Conservation (phyloP, 2,888 invertebrate species). For the Abscondita cerata region DNA sequence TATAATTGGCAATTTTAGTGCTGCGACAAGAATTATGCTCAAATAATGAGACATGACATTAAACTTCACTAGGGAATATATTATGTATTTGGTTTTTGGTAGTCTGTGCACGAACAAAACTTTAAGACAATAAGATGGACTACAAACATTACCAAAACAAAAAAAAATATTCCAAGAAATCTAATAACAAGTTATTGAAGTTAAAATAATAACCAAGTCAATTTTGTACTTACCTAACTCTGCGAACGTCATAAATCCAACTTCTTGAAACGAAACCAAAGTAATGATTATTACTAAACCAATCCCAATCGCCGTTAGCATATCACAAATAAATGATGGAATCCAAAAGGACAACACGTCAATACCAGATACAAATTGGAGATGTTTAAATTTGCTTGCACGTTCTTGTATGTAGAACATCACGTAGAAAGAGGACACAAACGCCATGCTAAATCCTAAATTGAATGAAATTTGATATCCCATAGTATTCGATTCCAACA, state of each 20-base stretch:
- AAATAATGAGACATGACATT: too few relatives aligned
- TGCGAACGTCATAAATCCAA: constrained; percentile 62
- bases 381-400: constrained; percentile 69
- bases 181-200: too few relatives aligned
- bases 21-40: too few relatives aligned
- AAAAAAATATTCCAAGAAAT: too few relatives aligned
- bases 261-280: constrained; percentile 69
- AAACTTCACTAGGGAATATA: too few relatives aligned
- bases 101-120: too few relatives aligned
- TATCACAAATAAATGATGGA: constrained; percentile 72
- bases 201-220: too few relatives aligned
- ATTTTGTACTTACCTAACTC: constrained; percentile 64
- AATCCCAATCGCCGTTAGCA: constrained; percentile 67
- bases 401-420: constrained; percentile 72
- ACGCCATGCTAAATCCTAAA: constrained; percentile 75
- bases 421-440: constrained; percentile 70
- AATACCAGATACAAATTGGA: constrained; percentile 77
- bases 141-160: too few relatives aligned
- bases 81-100: too few relatives aligned
- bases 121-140: too few relatives aligned
- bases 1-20: too few relatives aligned
- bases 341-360: constrained; percentile 73
- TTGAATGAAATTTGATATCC: constrained; percentile 70
- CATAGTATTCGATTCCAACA: constrained; percentile 52
- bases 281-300: constrained; percentile 65